Evolutionary conservation across 2,113 vertebrate genomes (phyloP).

Genomic region (Gasterosteus nipponicus): DNA sequence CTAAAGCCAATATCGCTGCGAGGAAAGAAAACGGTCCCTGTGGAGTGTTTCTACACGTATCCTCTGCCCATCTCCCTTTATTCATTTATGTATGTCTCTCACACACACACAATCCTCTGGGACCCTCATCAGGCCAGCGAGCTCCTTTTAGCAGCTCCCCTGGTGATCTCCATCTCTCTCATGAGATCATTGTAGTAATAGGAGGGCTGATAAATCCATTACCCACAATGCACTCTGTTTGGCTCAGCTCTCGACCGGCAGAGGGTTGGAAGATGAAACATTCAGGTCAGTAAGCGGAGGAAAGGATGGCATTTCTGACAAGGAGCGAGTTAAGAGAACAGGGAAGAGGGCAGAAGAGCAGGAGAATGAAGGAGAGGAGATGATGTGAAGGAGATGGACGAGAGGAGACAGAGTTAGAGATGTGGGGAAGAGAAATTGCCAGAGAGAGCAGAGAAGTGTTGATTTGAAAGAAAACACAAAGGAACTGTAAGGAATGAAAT

Average conservation of each 20-base stretch:
- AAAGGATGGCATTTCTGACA: constrained; percentile 7
- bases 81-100: not conserved
- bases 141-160: constrained; percentile 46
- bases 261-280: not conserved
- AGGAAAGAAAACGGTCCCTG: constrained; percentile 47
- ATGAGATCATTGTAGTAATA: constrained; percentile 41
- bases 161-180: constrained; percentile 43
- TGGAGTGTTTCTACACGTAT: constrained; percentile 49
- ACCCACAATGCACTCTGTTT: constrained; percentile 16
- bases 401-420: constrained; percentile 1
- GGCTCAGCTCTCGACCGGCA: not conserved
- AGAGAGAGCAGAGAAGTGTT: not conserved
- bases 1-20: constrained; percentile 37
- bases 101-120: constrained; percentile 33
- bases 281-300: constrained; percentile 5
- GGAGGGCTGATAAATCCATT: constrained; percentile 23
- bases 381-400: not conserved
- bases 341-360: not conserved
- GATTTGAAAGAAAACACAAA: not conserved
- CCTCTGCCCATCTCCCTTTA: not conserved
- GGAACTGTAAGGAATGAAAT: not conserved
- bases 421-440: not conserved
- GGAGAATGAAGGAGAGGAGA: not conserved
- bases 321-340: not conserved
- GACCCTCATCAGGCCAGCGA: constrained; percentile 36